Evolutionary conservation across 2,888 invertebrate species (phyloP), one percentile per base, ranked within the genome.

Genomic region (Smittia aterrima): DNA sequence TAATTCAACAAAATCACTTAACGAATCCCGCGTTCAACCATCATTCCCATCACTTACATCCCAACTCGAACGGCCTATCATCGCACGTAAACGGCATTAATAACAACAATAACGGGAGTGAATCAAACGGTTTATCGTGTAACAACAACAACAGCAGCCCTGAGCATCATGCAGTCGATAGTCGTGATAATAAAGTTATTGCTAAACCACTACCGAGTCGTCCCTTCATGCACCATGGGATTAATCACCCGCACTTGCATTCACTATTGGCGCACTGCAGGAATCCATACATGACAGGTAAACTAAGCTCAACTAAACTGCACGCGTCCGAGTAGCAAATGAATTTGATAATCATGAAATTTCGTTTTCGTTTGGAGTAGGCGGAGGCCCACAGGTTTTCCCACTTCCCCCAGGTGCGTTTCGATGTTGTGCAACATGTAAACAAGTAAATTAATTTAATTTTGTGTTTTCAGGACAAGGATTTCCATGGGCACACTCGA

Each of bases 401-500:
- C 88, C 88, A 11, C 80, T 88, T 40, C 87, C 88, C 0, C 83
- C 83, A 40, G 88, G 88, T 0, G 20, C 13, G 13, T 47, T 25
- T 1, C 7, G 2, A 64, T 64, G 20, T 27, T 27, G 27, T n/a
- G 27, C 25, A 24, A 64, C 27, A 64, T 27, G 64, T 27, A 25
- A 24, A 27, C 64, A 64, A 25, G 64, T 27, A 64, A 24, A 58
- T 22, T 20, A 58, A 24, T 58, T 58, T 24, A 18, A 24, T 68
- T 47, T 4, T 47, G 47, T 18, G 24, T 20, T 70, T 24, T 6
- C 25, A 72, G 72, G 72, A 72, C 83, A 83, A 79, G 83, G 83
- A 0, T 95, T 95, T 80, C 95, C 95, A 9, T 95, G 95, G 95
- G 93, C 95, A 53, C 92, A 93, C 80, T 93, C 93, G 81, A 91